These are phyloP conservation scores for Poeciliopsis presidionis DNA, from an alignment of 2,797 vertebrate species.

Conservation along the genomic window DNA sequence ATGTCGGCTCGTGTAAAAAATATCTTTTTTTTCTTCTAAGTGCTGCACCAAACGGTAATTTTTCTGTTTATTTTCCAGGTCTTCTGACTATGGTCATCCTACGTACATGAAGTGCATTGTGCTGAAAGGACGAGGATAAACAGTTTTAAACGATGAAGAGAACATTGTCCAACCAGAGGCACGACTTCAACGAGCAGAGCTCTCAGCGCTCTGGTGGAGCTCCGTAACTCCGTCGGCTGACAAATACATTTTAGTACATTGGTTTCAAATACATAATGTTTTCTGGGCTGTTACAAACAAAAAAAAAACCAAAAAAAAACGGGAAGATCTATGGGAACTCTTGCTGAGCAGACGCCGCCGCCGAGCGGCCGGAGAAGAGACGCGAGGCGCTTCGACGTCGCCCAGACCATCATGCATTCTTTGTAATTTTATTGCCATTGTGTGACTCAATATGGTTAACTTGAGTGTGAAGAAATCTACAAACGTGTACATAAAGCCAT, in stretches of 20 bases:
- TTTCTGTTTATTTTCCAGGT: constrained; percentile 78
- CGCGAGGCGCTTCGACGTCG: constrained; percentile 36
- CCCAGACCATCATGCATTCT: constrained; percentile 60
- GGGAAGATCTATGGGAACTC: constrained; percentile 16
- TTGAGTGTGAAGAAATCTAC: constrained; percentile 52
- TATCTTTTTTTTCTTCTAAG: background rate
- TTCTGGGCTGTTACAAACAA: constrained; percentile 41
- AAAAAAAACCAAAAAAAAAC: too few relatives aligned
- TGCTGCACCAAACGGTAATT: background rate
- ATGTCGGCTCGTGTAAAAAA: background rate
- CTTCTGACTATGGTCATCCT: constrained; percentile 99
- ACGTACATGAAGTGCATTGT: constrained; percentile 86
- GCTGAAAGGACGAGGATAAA: constrained; percentile 38
- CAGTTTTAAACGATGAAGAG: constrained; percentile 28
- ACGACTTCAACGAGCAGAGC: constrained; percentile 38
- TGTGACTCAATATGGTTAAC: constrained; percentile 50
- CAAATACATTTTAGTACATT: constrained; percentile 51
- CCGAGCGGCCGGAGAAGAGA: constrained; percentile 54
- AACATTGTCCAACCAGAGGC: constrained; percentile 50
- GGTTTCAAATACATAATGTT: constrained; percentile 45
- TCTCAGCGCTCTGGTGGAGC: constrained; percentile 33
- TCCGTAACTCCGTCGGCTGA: constrained; percentile 19
- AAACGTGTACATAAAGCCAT: constrained; percentile 74
- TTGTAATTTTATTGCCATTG: constrained; percentile 61
- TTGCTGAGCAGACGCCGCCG: constrained; percentile 18